Evolutionary conservation across 2,888 invertebrate genomes (phyloP).

Genomic region (Tenthredo notha): DNA sequence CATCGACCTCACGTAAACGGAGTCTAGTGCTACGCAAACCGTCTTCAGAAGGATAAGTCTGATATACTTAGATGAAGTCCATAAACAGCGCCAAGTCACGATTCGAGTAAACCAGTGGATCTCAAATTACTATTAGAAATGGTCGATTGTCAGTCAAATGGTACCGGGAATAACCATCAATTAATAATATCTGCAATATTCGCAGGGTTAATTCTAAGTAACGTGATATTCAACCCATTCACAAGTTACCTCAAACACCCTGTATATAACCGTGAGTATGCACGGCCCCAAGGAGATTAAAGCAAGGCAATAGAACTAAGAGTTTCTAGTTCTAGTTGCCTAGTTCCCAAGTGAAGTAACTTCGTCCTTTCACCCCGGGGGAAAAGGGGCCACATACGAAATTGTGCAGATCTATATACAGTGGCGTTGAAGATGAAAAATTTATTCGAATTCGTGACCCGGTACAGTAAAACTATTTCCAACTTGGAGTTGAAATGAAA

Average conservation of each 20-base stretch:
- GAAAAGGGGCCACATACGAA: background rate
- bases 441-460: background rate
- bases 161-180: background rate
- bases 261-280: constrained; percentile 18
- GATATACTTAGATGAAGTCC: constrained; percentile 21
- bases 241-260: background rate
- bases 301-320: constrained; percentile 28
- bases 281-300: constrained; percentile 17
- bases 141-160: background rate
- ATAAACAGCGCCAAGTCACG: constrained; percentile 28
- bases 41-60: constrained; percentile 10
- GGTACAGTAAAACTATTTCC: background rate
- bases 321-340: constrained; percentile 28
- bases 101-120: background rate
- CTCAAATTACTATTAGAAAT: background rate
- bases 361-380: background rate
- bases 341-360: constrained; percentile 23
- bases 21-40: constrained; percentile 42
- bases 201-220: background rate
- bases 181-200: constrained; percentile 10
- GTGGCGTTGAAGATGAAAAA: background rate
- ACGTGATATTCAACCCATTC: background rate
- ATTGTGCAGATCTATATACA: background rate
- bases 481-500: background rate
- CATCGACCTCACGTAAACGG: constrained; percentile 38